phyloP scores from a whole-genome alignment of 2,113 vertebrate genomes.

The Sturnus vulgaris region DNA sequence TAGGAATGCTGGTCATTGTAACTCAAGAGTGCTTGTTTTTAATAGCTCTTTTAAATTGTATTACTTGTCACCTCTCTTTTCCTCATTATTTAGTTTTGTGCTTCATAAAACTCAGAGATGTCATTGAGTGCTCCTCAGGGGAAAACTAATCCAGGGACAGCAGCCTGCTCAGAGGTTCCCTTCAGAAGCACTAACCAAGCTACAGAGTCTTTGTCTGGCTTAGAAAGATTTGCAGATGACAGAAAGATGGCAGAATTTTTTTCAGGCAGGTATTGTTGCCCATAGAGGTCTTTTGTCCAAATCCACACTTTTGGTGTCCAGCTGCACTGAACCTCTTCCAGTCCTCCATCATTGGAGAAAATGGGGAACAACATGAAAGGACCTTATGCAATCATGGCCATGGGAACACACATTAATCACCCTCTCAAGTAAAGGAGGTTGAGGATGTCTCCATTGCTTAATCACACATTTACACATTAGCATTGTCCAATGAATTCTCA shows the following conservation, averaged over 20 bases:
- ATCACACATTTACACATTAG: background rate
- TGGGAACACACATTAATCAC: background rate
- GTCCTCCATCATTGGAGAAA: background rate
- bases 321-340: background rate
- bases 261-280: background rate
- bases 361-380: background rate
- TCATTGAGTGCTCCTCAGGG: background rate
- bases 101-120: background rate
- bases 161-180: background rate
- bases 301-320: background rate
- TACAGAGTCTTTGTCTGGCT: background rate
- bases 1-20: accelerated
- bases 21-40: background rate
- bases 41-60: background rate
- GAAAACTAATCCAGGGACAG: background rate
- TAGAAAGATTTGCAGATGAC: background rate
- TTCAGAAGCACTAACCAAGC: background rate
- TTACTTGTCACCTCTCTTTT: background rate
- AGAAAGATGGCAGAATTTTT: background rate
- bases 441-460: background rate
- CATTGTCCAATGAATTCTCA: background rate
- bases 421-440: background rate
- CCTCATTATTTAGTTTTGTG: background rate
- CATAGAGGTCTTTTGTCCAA: background rate
- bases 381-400: background rate